Base-by-base conservation (phyloP, 2,113 vertebrate species). In the Triplophysa siluroides region DNA sequence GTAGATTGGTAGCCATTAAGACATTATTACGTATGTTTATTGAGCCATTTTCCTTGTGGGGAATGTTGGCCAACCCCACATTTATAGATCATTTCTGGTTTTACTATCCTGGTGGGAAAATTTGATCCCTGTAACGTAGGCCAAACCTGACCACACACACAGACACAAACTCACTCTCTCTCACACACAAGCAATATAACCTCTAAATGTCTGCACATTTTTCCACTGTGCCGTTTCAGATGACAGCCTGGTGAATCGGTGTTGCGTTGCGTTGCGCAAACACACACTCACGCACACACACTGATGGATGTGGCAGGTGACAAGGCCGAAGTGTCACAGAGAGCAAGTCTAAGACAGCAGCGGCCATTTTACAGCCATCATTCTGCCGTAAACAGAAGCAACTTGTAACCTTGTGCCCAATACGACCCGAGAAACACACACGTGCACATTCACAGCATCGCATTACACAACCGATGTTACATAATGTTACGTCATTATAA, bases 251-350 rank as follows among this genome's bases (percentile, higher is more conserved):
- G 58, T 75, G 23, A 63, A 75, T 75, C 63, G 73, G 73, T 75
- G 73, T 75, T 75, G 60, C 73, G 72, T 75, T 75, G 58, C 72
- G 73, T 75, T 75, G 73, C 73, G 21, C 33, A 74, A 74, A 61
- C 58, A 67, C 18, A 26, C 61, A 50, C 76, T 45, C 56, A 75
- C 52, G 47, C 66, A 71, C 56, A 52, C n/a, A 23, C 67, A 47
- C 38, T 67, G 62, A 74, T 71, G 54, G 76, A 78, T 63, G 78
- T 80, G 68, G 70, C 78, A 80, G 78, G 78, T 80, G 67, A 82
- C 80, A 78, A 45, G 58, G 69, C 45, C 24, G n/a, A 66, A 45
- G 61, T 75, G 73, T 75, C 73, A 75, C 41, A 45, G 50, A 54
- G 29, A 52, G 18, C 2, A 26, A 71, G 73, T 47, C 73, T 75